phyloP scores from a whole-genome alignment of 1,140 invertebrate genomes.

The Neomicropteryx cornuta region DNA sequence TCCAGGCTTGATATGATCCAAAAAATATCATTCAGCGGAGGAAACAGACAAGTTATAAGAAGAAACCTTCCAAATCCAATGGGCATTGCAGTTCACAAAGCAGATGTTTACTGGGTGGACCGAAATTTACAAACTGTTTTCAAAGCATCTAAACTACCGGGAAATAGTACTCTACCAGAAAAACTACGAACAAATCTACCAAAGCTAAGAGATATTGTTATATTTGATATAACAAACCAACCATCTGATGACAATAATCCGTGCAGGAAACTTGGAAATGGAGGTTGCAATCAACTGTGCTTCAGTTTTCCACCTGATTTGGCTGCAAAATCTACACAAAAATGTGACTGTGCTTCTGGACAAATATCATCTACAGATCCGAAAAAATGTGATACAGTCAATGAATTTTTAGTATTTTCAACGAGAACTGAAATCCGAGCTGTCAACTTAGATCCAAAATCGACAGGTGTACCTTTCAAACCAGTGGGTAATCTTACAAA shows the following conservation, averaged over 20 bases:
- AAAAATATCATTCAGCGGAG: conserved; percentile 70
- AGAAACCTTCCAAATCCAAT: conserved; percentile 89
- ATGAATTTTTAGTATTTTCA: conserved; percentile 85
- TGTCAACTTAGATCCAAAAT: conserved; percentile 70
- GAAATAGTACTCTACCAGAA: conserved; percentile 53
- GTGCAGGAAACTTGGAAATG: conserved; percentile 61
- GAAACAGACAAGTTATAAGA: conserved; percentile 71
- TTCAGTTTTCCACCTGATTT: conserved; percentile 74
- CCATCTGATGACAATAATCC: conserved; percentile 70
- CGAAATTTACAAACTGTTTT: conserved; percentile 83
- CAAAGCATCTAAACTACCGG: conserved; percentile 67
- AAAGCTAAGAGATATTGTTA: conserved; percentile 78
- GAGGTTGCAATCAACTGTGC: conserved; percentile 89
- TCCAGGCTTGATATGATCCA: conserved; percentile 88
- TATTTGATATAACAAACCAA: conserved; percentile 81
- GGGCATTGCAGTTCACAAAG: conserved; percentile 78
- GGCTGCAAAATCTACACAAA: conserved; percentile 41
- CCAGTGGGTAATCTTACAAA: conserved; percentile 87
- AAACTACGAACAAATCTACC: conserved; percentile 71
- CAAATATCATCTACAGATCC: conserved; percentile 46
- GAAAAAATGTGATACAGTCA: conserved; percentile 65
- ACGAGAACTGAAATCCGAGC: conserved; percentile 85
- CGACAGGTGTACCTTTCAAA: conserved; percentile 73
- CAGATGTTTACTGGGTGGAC: conserved; percentile 93
- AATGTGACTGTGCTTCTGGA: conserved; percentile 88